Evolutionary conservation across 2,888 invertebrate species (phyloP).

Genomic region (Noctuana brunneofusca): DNA sequence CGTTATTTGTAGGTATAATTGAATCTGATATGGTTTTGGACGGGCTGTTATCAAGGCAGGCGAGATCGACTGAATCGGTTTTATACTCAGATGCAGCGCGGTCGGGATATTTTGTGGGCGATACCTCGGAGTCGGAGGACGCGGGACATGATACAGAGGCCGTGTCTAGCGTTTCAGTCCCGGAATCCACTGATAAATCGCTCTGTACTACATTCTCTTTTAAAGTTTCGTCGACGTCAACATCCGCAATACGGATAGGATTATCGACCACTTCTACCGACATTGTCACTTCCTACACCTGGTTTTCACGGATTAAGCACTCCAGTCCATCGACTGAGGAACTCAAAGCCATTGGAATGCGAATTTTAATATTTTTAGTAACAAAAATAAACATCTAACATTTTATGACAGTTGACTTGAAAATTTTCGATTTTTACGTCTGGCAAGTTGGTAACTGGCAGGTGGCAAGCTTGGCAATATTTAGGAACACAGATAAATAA

Average conservation of each 20-base stretch:
- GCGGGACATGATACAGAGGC: slow-evolving; percentile 47
- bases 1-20: slow-evolving; percentile 8
- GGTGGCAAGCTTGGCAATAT: no score
- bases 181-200: slow-evolving; percentile 59
- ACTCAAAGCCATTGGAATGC: slow-evolving; percentile 51
- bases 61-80: neutral
- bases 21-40: slow-evolving; percentile 16
- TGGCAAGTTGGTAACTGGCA: no score
- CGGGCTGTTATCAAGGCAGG: slow-evolving; percentile 24
- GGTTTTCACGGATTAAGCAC: slow-evolving; percentile 37
- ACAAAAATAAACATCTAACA: slow-evolving; percentile 63
- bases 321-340: slow-evolving; percentile 42
- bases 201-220: slow-evolving; percentile 56
- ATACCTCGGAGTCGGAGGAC: slow-evolving; percentile 51
- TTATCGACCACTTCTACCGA: slow-evolving; percentile 52
- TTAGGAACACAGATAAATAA: no score
- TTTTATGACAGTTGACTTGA: slow-evolving; percentile 39
- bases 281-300: slow-evolving; percentile 49
- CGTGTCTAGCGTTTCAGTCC: slow-evolving; percentile 54
- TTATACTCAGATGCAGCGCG: slow-evolving; percentile 18
- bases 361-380: slow-evolving; percentile 47
- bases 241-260: slow-evolving; percentile 54
- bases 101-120: slow-evolving; percentile 46
- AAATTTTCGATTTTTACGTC: no score
- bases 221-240: slow-evolving; percentile 57